Evolutionary conservation across 92 coral and sea anemone genomes (phyloP).

Genomic region (Epizoanthus scotinus): DNA sequence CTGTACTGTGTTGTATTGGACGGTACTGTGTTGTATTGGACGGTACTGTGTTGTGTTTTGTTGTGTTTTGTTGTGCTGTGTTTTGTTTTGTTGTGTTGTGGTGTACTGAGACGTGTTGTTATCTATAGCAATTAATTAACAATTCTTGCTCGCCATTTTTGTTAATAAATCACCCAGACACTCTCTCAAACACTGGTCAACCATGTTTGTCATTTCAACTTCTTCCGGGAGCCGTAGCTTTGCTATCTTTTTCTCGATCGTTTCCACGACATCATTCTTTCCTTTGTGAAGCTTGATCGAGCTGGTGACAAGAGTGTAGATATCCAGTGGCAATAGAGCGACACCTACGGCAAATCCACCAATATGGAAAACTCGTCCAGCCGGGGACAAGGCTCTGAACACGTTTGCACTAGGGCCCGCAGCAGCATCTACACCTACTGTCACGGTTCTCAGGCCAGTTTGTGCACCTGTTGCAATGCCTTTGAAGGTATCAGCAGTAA

Average conservation of each 20-base stretch:
- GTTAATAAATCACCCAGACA: too few relatives aligned
- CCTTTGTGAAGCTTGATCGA: conserved; percentile 18
- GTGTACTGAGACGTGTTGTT: too few relatives aligned
- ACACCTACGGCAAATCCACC: conserved; percentile 24
- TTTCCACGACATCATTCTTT: conserved; percentile 21
- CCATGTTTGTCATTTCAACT: not conserved
- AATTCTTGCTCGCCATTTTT: too few relatives aligned
- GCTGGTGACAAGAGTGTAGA: conserved; percentile 9
- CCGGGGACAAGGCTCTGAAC: conserved; percentile 17
- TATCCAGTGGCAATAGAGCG: conserved; percentile 12
- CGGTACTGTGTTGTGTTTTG: too few relatives aligned
- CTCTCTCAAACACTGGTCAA: too few relatives aligned
- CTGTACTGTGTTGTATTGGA: too few relatives aligned
- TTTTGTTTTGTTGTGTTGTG: too few relatives aligned
- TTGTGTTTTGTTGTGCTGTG: too few relatives aligned
- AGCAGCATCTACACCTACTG: conserved; percentile 20
- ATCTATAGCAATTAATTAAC: too few relatives aligned
- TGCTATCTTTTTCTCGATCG: not conserved
- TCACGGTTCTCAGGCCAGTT: not conserved
- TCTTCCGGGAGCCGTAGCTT: conserved; percentile 4
- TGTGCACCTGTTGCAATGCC: not conserved
- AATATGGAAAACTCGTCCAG: not conserved
- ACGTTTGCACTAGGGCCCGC: not conserved
- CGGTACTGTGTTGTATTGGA: too few relatives aligned
- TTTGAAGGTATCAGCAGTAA: not conserved